A percentile compares a stretch with the other conserved stretches of the same genome.
phyloP scores from a whole-genome alignment of 2,113 vertebrate species.

The Anarrhichthys ocellatus region DNA sequence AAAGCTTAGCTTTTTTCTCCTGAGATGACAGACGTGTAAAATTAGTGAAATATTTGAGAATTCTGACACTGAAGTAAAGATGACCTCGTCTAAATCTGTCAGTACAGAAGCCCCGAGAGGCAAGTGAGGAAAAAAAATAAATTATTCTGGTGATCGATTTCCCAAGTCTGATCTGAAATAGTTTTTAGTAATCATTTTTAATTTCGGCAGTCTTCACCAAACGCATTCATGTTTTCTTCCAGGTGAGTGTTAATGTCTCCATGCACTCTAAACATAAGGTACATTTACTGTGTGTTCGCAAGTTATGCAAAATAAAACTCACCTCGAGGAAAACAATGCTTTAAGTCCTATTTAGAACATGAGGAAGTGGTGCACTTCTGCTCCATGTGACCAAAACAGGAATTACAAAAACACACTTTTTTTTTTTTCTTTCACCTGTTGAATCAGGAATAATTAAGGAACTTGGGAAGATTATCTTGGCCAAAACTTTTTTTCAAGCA shows the following conservation, averaged over 20 bases:
- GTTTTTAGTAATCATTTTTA: background rate
- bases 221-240: no score
- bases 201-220: background rate
- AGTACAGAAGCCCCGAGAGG: background rate
- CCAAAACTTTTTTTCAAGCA: background rate
- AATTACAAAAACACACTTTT: background rate
- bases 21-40: conserved; percentile 34
- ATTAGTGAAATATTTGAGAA: background rate
- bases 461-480: background rate
- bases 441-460: background rate
- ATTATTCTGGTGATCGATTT: no score
- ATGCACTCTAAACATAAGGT: no score
- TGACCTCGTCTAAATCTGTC: background rate
- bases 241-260: background rate
- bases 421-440: background rate
- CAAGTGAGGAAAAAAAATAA: background rate
- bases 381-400: background rate
- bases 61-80: background rate
- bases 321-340: background rate
- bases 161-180: no score
- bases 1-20: conserved; percentile 31
- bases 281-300: no score
- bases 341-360: background rate
- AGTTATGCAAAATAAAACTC: background rate
- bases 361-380: background rate